Evolutionary conservation across 2,113 vertebrate species (phyloP), one percentile per base, ranked within the genome.

Genomic region (Tetrao urogallus): DNA sequence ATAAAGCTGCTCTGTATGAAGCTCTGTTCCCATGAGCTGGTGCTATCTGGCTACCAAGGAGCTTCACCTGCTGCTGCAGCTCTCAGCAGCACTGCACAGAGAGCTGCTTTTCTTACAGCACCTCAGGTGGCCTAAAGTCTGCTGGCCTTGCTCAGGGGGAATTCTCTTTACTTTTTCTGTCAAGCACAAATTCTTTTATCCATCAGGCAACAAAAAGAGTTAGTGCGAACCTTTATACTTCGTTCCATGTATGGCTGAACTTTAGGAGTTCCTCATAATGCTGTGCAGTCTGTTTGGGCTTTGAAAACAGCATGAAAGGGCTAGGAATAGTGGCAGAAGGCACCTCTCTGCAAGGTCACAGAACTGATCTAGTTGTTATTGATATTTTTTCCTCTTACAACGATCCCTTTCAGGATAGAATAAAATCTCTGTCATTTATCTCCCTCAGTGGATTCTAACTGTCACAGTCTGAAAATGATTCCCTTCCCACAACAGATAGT

Each of bases 381-480:
- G 96, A 84, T 87, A 94, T 94, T 88, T 90, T 95, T 94, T 43
- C 40, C 43, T 93, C 70, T 88, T 84, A 83, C 80, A 94, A 45
- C n/a, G 30, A 86, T 65, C 66, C 42, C 63, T 84, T 70, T 82
- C 81, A 91, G 90, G 88, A 86, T 20, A 92, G 85, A 83, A 90
- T 69, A 71, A 92, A 94, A 88, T 82, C 90, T 48, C 57, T 88
- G 70, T 61, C 79, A 86, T 91, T 94, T 88, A 84, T 96, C 69
- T 91, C 73, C 66, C 52, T 88, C 88, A 69, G 73, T 72, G 66
- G 43, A 92, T 94, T 58, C 79, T 94, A 95, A 88, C 82, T 86
- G 91, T 69, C 82, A 88, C 61, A 86, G 56, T 64, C 88, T 34
- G 58, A 88, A 94, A 95, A 88, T 66, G 56, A 88, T 95, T 96